Percentiles rank a stretch among this genome's conserved stretches.
Conservation (phyloP, 2,113 vertebrate genomes). For the Corythaixoides concolor region DNA sequence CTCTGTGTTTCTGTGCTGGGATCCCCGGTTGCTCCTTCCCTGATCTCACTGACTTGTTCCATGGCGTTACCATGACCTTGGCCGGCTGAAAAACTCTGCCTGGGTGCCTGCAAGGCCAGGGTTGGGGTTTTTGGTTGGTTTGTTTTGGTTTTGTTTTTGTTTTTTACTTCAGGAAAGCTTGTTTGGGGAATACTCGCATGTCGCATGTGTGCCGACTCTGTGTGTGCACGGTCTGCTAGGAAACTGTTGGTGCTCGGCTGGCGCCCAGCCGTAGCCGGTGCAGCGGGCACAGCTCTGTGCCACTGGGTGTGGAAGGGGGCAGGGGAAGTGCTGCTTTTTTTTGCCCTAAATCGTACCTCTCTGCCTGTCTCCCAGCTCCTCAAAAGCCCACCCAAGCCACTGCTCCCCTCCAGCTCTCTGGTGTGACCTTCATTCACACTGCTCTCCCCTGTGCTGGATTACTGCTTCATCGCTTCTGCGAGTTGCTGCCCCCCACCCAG, state of each 20-base stretch:
- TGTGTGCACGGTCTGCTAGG: not conserved
- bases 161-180: not conserved
- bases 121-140: not conserved
- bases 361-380: not conserved
- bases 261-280: not conserved
- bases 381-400: too few species aligned
- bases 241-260: not conserved
- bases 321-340: not conserved
- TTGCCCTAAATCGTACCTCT: not conserved
- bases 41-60: not conserved
- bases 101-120: not conserved
- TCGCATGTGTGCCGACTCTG: not conserved
- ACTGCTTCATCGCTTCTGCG: not conserved
- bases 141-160: not conserved
- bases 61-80: not conserved
- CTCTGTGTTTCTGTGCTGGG: not conserved
- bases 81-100: not conserved
- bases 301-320: not conserved
- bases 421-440: not conserved
- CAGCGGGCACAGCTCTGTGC: not conserved
- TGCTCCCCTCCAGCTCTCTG: not conserved
- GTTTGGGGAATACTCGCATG: not conserved
- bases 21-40: not conserved
- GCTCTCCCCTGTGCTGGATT: not conserved
- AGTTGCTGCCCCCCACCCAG: not conserved